phyloP scores from a whole-genome alignment of 2,797 vertebrate genomes.

The Aplochiton taeniatus region DNA sequence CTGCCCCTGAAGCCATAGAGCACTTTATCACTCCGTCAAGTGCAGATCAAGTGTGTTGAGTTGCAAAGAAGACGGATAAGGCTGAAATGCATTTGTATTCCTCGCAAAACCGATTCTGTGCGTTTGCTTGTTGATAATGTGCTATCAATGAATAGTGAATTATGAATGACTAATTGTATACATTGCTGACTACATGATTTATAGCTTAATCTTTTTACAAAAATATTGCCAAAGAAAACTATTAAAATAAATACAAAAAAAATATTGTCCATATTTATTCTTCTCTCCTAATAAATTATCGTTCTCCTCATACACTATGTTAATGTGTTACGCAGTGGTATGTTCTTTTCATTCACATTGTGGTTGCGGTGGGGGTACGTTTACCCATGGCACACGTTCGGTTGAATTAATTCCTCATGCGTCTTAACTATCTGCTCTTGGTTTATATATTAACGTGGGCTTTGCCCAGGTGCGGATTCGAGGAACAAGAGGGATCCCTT shows the following conservation, averaged over 20 bases:
- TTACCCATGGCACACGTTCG: constrained; percentile 23
- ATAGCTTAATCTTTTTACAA: not conserved
- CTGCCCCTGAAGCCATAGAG: not conserved
- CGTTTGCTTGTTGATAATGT: too few species aligned
- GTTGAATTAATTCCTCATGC: constrained; percentile 33
- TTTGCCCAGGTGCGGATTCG: constrained; percentile 1
- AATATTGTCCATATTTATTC: not conserved
- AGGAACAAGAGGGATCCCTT: too few species aligned
- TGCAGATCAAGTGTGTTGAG: too few species aligned
- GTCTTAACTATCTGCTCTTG: constrained; percentile 35
- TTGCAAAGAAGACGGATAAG: too few species aligned
- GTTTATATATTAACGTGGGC: constrained; percentile 47
- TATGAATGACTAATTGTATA: too few species aligned
- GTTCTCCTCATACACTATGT: constrained; percentile 14
- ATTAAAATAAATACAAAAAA: constrained; percentile 8
- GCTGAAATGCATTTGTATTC: too few species aligned
- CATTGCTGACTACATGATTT: too few species aligned
- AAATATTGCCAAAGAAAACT: not conserved
- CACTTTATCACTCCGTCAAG: constrained; percentile 8
- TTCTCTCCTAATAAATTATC: not conserved
- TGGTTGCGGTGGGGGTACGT: constrained; percentile 29
- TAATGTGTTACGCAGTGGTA: constrained; percentile 53
- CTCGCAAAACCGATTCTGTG: too few species aligned
- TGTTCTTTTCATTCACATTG: constrained; percentile 29
- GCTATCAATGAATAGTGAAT: too few species aligned